Conservation (phyloP, 2,113 vertebrate genomes). For the Catharus minimus region DNA sequence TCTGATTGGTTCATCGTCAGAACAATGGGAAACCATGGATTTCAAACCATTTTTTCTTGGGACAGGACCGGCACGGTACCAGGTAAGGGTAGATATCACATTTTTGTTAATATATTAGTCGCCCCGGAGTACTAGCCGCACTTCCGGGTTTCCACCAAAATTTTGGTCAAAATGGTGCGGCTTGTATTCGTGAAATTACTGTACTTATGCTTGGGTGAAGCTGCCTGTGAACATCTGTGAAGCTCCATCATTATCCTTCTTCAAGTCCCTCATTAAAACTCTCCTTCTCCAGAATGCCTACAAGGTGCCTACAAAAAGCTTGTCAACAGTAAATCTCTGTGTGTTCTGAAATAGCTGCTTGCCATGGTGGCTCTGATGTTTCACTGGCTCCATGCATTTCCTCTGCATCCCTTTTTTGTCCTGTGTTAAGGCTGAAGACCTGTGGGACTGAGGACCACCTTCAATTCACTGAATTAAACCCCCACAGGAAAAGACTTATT, state of each 20-base stretch:
- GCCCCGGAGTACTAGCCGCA: no score
- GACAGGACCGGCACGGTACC: no score
- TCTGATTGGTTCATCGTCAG: no score
- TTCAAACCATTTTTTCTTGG: no score
- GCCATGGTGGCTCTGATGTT: rapidly evolving
- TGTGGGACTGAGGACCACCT: not conserved
- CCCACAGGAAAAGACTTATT: not conserved
- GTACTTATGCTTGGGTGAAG: not conserved
- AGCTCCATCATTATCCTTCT: not conserved
- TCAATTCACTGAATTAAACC: not conserved
- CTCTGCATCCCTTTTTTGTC: not conserved
- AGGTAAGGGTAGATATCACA: no score
- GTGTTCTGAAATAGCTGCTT: not conserved
- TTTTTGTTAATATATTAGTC: no score
- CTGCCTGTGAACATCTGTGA: not conserved
- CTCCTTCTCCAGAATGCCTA: not conserved
- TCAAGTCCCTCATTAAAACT: not conserved
- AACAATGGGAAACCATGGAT: no score
- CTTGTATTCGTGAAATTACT: no score
- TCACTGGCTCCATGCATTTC: not conserved
- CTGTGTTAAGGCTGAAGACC: not conserved
- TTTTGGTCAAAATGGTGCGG: no score
- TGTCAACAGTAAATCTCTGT: not conserved
- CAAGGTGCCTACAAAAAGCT: not conserved
- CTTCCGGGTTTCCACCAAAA: no score